These are phyloP conservation scores for Cydia amplana DNA, from an alignment of 1,140 invertebrate genomes.

Conservation along the genomic window DNA sequence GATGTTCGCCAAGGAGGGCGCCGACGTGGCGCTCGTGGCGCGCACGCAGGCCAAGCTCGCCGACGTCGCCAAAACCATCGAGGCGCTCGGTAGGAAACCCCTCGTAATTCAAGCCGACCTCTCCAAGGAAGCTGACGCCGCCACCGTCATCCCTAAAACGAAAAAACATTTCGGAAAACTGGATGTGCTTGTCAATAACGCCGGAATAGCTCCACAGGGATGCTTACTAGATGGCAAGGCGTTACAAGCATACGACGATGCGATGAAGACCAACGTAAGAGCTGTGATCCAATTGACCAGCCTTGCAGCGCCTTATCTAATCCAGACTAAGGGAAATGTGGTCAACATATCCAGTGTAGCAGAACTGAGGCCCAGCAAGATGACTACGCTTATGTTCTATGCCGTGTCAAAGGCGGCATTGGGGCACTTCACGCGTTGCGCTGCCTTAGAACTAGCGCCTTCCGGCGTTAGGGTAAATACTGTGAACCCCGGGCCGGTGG, in stretches of 20 bases:
- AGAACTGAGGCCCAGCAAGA: slow-evolving; percentile 44
- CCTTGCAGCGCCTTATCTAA: slow-evolving; percentile 85
- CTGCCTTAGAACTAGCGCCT: slow-evolving; percentile 20
- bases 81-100: slow-evolving; percentile 67
- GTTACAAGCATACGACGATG: slow-evolving; percentile 83
- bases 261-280: slow-evolving; percentile 86
- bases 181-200: slow-evolving; percentile 86
- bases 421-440: slow-evolving; percentile 32
- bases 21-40: slow-evolving; percentile 84
- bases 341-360: slow-evolving; percentile 88
- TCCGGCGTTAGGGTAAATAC: not conserved
- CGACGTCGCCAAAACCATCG: slow-evolving; percentile 81
- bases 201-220: slow-evolving; percentile 84
- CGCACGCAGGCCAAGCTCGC: slow-evolving; percentile 82
- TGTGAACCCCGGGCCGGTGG: not conserved
- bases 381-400: not conserved
- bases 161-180: slow-evolving; percentile 81
- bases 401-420: slow-evolving; percentile 32
- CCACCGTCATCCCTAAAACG: slow-evolving; percentile 81
- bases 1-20: slow-evolving; percentile 86
- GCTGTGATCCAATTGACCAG: slow-evolving; percentile 85
- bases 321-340: slow-evolving; percentile 84
- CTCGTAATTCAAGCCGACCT: slow-evolving; percentile 82
- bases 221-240: slow-evolving; percentile 83
- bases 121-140: slow-evolving; percentile 82